Evolutionary conservation across 2,113 vertebrate species (phyloP).

Genomic region (Trematomus loennbergii): DNA sequence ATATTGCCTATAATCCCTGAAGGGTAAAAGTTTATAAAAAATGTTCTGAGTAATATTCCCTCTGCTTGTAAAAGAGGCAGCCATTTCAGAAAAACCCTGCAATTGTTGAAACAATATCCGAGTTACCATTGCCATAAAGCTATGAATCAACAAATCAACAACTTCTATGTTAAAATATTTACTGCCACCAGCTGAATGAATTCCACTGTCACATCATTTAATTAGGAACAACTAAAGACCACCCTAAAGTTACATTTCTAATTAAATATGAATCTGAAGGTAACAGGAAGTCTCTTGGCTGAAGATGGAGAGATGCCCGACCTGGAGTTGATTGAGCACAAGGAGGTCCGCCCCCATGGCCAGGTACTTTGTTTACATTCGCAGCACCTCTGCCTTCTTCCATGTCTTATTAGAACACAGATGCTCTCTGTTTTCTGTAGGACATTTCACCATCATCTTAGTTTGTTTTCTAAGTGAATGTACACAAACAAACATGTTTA

Average conservation of each 20-base stretch:
- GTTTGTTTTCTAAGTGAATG: not conserved
- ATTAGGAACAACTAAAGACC: not conserved
- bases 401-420: not conserved
- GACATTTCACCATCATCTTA: not conserved
- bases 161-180: not conserved
- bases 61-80: not conserved
- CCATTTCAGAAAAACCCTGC: not conserved
- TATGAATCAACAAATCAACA: not conserved
- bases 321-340: constrained; percentile 73
- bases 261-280: not conserved
- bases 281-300: not conserved
- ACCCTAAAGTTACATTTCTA: not conserved
- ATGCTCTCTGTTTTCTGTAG: not conserved
- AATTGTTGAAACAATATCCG: not conserved
- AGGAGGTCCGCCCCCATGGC: not conserved
- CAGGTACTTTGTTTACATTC: constrained; percentile 41
- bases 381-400: not conserved
- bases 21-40: not conserved
- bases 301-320: constrained; percentile 57
- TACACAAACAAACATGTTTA: too few species aligned
- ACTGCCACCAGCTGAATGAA: not conserved
- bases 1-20: not conserved
- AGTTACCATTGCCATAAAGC: not conserved
- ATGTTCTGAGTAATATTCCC: not conserved
- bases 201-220: not conserved